Conservation (phyloP, 1,140 invertebrate genomes). For the Neoseiulus cucumeris region DNA sequence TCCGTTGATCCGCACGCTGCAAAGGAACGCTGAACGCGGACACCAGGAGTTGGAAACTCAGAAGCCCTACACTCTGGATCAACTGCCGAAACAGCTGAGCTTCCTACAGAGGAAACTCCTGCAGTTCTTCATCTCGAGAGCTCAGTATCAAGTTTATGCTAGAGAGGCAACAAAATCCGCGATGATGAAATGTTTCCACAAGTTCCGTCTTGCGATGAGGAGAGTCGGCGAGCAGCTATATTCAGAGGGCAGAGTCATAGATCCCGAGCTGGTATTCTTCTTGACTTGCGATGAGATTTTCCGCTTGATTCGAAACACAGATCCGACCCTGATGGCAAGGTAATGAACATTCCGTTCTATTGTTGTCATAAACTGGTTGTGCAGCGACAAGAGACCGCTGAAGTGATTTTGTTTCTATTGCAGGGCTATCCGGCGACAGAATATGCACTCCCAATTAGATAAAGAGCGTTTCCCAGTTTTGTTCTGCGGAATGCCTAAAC, state of each 20-base stretch:
- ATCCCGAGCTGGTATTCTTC: slow-evolving; percentile 43
- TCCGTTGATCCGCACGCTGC: background rate
- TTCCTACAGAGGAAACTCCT: slow-evolving; percentile 25
- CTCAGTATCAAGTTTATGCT: slow-evolving; percentile 36
- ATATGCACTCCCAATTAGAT: background rate
- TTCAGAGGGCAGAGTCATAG: slow-evolving; percentile 40
- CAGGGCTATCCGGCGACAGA: background rate
- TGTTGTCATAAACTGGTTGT: no score
- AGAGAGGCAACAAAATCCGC: slow-evolving; percentile 19
- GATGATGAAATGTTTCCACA: slow-evolving; percentile 32
- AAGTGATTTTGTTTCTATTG: no score
- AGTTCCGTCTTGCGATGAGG: slow-evolving; percentile 38
- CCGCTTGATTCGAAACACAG: slow-evolving; percentile 34
- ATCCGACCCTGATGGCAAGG: slow-evolving; percentile 41
- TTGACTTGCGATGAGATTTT: slow-evolving; percentile 44
- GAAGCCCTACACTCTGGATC: no score
- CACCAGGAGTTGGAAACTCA: no score
- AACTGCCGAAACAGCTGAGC: no score
- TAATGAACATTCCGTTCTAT: slow-evolving; percentile 29
- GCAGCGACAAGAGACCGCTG: no score
- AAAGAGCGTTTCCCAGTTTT: background rate
- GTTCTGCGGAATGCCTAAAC: background rate
- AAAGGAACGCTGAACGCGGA: background rate
- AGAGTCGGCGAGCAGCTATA: slow-evolving; percentile 38
- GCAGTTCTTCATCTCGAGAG: slow-evolving; percentile 36